phyloP scores from a whole-genome alignment of 2,797 vertebrate species.

The Pseudocheirus occidentalis region DNA sequence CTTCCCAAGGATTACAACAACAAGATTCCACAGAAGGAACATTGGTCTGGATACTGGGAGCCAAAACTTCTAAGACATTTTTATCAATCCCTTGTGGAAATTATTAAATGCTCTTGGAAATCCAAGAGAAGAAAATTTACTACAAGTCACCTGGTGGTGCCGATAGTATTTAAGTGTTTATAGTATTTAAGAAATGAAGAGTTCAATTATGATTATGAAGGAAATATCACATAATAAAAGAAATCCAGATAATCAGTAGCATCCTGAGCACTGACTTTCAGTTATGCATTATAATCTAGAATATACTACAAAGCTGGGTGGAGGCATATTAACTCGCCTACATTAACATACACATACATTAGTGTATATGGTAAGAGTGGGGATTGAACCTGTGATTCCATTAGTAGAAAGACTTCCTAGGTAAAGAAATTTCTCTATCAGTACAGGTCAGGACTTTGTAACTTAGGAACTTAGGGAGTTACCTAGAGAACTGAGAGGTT shows the following conservation, averaged over 20 bases:
- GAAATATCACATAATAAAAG: neutral
- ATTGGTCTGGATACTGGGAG: neutral
- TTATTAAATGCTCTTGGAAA: conserved; percentile 35
- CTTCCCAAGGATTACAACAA: conserved; percentile 24
- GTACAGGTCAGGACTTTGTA: neutral
- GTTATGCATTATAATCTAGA: neutral
- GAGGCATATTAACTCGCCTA: neutral
- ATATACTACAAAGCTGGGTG: neutral
- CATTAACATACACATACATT: too few species aligned
- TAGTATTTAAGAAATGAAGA: conserved; percentile 41
- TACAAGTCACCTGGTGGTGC: neutral
- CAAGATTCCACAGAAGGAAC: neutral
- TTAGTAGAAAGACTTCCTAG: neutral
- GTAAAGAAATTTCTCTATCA: neutral
- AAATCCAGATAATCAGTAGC: neutral
- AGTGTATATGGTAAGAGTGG: neutral
- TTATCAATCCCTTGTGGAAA: conserved; percentile 7
- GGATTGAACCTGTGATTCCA: neutral
- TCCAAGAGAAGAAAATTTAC: conserved; percentile 46
- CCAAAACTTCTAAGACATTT: conserved; percentile 46
- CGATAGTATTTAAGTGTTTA: neutral
- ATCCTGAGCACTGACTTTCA: neutral
- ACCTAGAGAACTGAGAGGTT: neutral
- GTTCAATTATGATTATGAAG: conserved; percentile 29
- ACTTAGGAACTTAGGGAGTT: neutral